Conservation (phyloP, 2,888 invertebrate species). For the Xanthia icteritia region DNA sequence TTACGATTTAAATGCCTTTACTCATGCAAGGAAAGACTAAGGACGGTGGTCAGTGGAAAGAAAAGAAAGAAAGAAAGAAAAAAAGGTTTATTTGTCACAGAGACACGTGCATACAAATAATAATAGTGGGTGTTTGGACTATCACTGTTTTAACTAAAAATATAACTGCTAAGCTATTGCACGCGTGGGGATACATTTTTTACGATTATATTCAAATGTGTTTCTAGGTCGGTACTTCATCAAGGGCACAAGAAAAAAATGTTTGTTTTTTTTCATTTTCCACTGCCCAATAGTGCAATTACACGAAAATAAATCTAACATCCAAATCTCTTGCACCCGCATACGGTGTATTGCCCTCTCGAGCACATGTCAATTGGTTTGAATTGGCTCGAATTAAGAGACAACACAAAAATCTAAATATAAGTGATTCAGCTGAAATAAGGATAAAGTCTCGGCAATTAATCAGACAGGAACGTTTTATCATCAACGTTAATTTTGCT, state of each 20-base stretch:
- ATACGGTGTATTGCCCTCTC: conserved; percentile 62
- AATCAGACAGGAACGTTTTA: conserved; percentile 14
- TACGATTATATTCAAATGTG: background rate
- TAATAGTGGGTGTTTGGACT: background rate
- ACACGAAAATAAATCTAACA: conserved; percentile 55
- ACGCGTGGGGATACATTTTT: background rate
- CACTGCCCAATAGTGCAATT: background rate
- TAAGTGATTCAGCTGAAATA: conserved; percentile 72
- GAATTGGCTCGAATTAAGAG: conserved; percentile 85
- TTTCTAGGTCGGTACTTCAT: background rate
- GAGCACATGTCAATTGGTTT: conserved; percentile 82
- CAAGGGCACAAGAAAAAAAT: background rate
- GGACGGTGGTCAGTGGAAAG: too few relatives aligned
- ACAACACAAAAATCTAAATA: conserved; percentile 70
- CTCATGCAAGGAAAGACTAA: background rate
- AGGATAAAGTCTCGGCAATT: conserved; percentile 74
- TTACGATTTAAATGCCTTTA: background rate
- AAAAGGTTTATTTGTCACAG: too few relatives aligned
- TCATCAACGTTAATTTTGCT: conserved; percentile 14
- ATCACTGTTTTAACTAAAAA: background rate
- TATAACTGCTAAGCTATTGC: background rate
- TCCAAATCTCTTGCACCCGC: conserved; percentile 56
- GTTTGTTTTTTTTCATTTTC: too few relatives aligned
- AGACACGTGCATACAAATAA: too few relatives aligned
- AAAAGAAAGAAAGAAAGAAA: too few relatives aligned